Conservation (phyloP, 2,113 vertebrate genomes). For the Podiceps cristatus region DNA sequence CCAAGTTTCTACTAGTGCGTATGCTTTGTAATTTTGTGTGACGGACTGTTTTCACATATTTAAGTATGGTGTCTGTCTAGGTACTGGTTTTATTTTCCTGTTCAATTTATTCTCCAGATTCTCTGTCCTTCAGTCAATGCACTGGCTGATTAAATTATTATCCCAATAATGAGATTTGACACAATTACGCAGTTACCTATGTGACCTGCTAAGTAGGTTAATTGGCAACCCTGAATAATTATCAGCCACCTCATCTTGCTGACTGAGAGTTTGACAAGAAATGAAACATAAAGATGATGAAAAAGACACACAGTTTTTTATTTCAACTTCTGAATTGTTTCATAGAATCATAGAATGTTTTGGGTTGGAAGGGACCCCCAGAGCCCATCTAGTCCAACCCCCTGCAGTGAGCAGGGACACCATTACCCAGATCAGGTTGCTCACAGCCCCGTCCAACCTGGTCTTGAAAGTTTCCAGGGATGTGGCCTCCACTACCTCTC, state of each 20-base stretch:
- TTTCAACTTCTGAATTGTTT: not conserved
- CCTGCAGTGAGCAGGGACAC: no score
- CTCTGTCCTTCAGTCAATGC: conserved; percentile 26
- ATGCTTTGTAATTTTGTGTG: not conserved
- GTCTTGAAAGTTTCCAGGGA: no score
- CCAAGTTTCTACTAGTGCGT: not conserved
- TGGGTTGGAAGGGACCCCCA: no score
- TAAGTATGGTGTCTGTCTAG: not conserved
- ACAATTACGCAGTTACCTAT: conserved; percentile 63
- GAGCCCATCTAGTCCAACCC: no score
- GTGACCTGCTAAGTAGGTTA: conserved; percentile 70
- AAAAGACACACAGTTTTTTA: not conserved
- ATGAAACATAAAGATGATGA: not conserved
- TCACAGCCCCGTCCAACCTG: no score
- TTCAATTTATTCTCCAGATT: conserved; percentile 24
- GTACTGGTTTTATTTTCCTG: conserved; percentile 3
- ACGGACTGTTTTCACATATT: not conserved
- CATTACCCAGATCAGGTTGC: no score
- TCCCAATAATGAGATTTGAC: conserved; percentile 59
- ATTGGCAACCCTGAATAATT: conserved; percentile 63
- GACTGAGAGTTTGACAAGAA: conserved; percentile 1
- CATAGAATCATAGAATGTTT: not conserved
- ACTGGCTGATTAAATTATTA: conserved; percentile 63
- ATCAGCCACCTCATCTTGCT: conserved; percentile 7
- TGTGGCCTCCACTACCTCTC: no score